Evolutionary conservation across 2,113 vertebrate genomes (phyloP), one percentile per base, ranked within the genome.

Genomic region (Nibea coibor): DNA sequence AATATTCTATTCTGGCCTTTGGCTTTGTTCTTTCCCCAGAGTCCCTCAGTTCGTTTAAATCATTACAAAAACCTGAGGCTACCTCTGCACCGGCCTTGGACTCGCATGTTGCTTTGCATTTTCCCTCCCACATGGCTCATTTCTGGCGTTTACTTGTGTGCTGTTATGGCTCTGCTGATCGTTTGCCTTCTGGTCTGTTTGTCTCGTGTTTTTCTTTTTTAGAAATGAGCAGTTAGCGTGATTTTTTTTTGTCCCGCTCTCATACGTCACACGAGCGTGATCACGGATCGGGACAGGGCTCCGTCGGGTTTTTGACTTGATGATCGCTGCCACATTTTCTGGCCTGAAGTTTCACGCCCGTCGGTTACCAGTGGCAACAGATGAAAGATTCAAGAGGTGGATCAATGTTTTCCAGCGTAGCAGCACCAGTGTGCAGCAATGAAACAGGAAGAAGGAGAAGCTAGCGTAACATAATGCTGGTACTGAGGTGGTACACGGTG

Each of bases 1-100:
- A 88, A 88, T 89, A 81, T 83, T 91, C 79, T 62, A 47, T 62
- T 86, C 74, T 83, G 82, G 84, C 87, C 88, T 90, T 90, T 89
- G 78, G 75, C 80, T 87, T 80, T 87, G 69, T 83, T 82, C 86
- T 72, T 57, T 68, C 64, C 81, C 79, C 26, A 3, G 78, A 87
- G 81, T 70, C 73, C 66, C 58, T 79, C 20, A 0, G 47, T 83
- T 69, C 15, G n/a, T 87, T 89, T 85, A 83, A 90, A 92, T 83
- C 78, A 43, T 85, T 72, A 75, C 69, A 54, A 48, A 88, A 86
- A 89, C 83, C 88, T 81, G 4, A 78, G 82, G 87, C 88, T 86
- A 72, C 73, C 85, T 85, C 80, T 58, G 80, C 84, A 48, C 76
- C 54, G 28, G 80, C 84, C 86, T 82, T 78, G 76, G 80, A 86